Percentiles rank a stretch among this genome's conserved stretches.
These are phyloP conservation scores for Myrmecobius fasciatus DNA, from an alignment of 2,113 vertebrate genomes.

Conservation along the genomic window DNA sequence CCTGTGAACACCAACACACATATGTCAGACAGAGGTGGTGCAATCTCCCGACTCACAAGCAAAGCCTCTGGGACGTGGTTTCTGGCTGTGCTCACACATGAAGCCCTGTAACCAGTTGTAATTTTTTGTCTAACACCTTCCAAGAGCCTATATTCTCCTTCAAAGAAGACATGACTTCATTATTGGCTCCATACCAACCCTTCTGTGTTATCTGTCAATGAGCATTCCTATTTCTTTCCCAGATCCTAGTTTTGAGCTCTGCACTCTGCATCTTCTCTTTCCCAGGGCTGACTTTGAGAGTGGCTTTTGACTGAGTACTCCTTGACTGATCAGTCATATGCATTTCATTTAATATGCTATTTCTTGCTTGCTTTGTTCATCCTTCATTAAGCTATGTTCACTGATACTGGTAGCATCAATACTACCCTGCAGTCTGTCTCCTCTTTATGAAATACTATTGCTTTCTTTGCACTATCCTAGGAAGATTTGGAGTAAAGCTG, in stretches of 20 bases:
- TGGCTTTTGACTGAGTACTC: not conserved
- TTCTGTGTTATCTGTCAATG: not conserved
- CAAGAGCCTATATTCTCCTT: not conserved
- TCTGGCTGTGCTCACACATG: not conserved
- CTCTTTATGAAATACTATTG: slow-evolving; percentile 33
- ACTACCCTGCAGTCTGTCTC: slow-evolving; percentile 3
- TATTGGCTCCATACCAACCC: not conserved
- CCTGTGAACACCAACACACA: not conserved
- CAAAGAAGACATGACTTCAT: not conserved
- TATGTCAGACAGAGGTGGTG: not conserved
- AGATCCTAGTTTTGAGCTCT: not conserved
- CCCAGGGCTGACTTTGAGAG: not conserved
- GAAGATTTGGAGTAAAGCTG: slow-evolving; percentile 21
- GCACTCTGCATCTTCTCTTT: not conserved
- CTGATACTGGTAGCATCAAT: not conserved
- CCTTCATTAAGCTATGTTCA: not conserved
- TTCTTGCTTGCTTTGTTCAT: not conserved
- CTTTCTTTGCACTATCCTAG: slow-evolving; percentile 14
- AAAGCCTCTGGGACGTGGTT: not conserved
- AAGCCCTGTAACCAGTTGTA: not conserved
- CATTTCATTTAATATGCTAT: not conserved
- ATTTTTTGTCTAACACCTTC: not conserved
- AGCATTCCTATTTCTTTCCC: not conserved
- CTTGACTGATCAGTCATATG: not conserved
- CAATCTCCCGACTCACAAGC: not conserved